These are phyloP conservation scores for Parnassius mnemosyne DNA, from an alignment of 2,888 invertebrate species.

Conservation along the genomic window DNA sequence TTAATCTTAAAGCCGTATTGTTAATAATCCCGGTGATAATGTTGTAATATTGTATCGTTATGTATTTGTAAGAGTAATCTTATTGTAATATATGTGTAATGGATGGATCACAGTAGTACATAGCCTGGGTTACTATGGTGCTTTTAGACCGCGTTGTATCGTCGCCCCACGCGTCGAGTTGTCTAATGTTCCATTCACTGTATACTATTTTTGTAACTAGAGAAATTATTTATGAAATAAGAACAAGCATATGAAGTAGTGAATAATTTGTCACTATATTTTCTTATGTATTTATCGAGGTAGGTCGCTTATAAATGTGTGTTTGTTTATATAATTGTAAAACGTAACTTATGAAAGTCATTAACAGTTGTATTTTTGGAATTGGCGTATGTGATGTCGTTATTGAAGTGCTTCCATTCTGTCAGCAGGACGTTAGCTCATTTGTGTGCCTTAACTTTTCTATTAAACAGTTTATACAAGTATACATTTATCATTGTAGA, in stretches of 20 bases:
- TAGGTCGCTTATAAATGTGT: conserved; percentile 70
- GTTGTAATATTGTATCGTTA: conserved; percentile 81
- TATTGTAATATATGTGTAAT: conserved; percentile 73
- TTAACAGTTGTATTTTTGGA: conserved; percentile 36
- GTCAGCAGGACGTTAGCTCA: conserved; percentile 52
- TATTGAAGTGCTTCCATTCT: conserved; percentile 48
- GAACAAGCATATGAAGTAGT: conserved; percentile 71
- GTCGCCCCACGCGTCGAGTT: conserved; percentile 36
- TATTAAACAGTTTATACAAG: conserved; percentile 22
- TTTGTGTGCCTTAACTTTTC: conserved; percentile 58
- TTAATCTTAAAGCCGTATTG: conserved; percentile 67
- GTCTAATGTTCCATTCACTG: conserved; percentile 60
- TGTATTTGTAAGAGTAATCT: conserved; percentile 77
- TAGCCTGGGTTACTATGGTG: conserved; percentile 57
- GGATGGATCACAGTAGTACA: conserved; percentile 63
- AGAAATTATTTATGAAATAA: conserved; percentile 80
- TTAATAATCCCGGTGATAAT: conserved; percentile 81
- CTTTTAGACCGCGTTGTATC: conserved; percentile 38
- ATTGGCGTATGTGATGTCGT: conserved; percentile 27
- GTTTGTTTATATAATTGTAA: conserved; percentile 70
- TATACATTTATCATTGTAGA: conserved; percentile 30
- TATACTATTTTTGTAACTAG: conserved; percentile 80
- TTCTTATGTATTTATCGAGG: conserved; percentile 78
- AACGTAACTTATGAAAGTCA: conserved; percentile 62
- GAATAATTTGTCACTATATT: conserved; percentile 72